Evolutionary conservation across 1,140 invertebrate genomes (phyloP).

Genomic region (Wasmannia auropunctata): DNA sequence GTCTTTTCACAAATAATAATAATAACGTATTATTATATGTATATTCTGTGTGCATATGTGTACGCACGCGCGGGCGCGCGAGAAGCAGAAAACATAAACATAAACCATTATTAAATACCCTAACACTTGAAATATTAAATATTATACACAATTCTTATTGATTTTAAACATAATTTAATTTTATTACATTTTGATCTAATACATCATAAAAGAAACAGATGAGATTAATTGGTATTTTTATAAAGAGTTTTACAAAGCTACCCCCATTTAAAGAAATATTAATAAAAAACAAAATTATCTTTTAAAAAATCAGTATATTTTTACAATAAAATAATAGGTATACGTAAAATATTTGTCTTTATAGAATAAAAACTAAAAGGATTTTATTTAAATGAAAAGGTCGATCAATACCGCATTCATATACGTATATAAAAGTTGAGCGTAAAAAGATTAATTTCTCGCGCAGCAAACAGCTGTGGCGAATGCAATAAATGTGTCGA

Average conservation of each 20-base stretch:
- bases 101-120: background rate
- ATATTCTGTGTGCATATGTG: too few relatives aligned
- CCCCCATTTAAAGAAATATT: background rate
- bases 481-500: slow-evolving; percentile 5
- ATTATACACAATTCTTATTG: too few relatives aligned
- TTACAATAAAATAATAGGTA: too few relatives aligned
- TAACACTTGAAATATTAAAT: background rate
- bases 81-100: too few relatives aligned
- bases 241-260: too few relatives aligned
- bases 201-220: background rate
- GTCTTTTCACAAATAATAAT: background rate
- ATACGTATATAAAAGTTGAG: background rate
- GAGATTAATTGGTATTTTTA: too few relatives aligned
- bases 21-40: background rate
- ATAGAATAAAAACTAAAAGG: background rate
- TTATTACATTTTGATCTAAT: background rate
- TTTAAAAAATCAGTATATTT: too few relatives aligned
- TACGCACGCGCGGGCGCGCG: too few relatives aligned
- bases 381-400: background rate
- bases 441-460: slow-evolving; percentile 33
- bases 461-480: slow-evolving; percentile 3
- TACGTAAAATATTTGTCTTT: background rate
- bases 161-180: background rate
- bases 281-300: background rate
- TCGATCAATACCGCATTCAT: background rate